These are phyloP conservation scores for Psilanteris sp. DNA, from an alignment of 1,140 invertebrate genomes.

Conservation along the genomic window DNA sequence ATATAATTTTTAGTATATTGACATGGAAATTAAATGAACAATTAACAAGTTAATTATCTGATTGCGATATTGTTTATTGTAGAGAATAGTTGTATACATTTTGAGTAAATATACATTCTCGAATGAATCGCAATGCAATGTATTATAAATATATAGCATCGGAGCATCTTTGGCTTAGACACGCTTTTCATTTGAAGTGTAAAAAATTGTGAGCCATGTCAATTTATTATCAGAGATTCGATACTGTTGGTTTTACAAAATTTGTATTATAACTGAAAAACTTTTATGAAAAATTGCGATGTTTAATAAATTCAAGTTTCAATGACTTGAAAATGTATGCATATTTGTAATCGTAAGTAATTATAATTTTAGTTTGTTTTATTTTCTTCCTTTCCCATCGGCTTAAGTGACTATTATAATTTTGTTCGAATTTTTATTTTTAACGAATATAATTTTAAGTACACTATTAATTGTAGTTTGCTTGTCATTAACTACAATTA, in stretches of 20 bases:
- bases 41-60: constrained; percentile 14
- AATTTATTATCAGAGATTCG: constrained; percentile 57
- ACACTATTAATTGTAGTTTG: constrained; percentile 31
- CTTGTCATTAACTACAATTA: constrained; percentile 17
- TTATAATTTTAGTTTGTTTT: neutral
- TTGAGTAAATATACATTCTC: constrained; percentile 68
- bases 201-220: constrained; percentile 63
- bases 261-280: constrained; percentile 42
- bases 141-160: constrained; percentile 72
- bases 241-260: constrained; percentile 60
- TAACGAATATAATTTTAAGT: constrained; percentile 45
- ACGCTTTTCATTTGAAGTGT: constrained; percentile 60
- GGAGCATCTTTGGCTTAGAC: constrained; percentile 77
- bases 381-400: neutral
- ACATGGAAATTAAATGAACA: no score
- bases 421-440: no score
- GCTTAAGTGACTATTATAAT: constrained; percentile 6
- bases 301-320: constrained; percentile 22
- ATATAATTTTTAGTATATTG: no score
- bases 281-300: constrained; percentile 58
- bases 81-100: constrained; percentile 70
- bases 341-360: no score
- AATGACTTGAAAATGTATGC: no score
- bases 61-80: constrained; percentile 68
- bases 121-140: constrained; percentile 69